Evolutionary conservation across 1,140 invertebrate species (phyloP), one percentile per base, ranked within the genome.

Genomic region (Caerostris darwini): DNA sequence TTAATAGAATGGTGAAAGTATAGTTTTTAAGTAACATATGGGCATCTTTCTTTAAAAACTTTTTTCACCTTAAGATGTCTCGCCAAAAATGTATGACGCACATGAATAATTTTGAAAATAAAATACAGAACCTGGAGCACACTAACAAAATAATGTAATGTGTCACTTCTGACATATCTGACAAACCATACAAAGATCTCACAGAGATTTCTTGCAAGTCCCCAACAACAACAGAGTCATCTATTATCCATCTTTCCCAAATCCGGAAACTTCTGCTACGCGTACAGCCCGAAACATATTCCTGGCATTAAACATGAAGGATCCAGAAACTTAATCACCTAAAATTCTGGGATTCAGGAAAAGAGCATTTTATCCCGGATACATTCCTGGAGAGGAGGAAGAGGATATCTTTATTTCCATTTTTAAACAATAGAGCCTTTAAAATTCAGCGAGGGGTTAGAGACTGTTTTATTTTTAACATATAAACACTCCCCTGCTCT

Each of bases 361-460:
- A 57, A n/a, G 17, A 50, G 54, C 64, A 12, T 67, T 34, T 57
- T 81, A 34, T 81, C 53, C 14, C 3, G 54, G 82, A 85, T 59
- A 85, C 82, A 58, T 19, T n/a, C 17, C 83, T 12, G 14, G 34
- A 71, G 34, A 77, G 71, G 50, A 50, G 5, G 5, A 34, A 34
- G 14, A 12, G 34, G 34, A 90, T 90, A 61, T 59, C 58, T 90
- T 69, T 90, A 90, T 90, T 90, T 91, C 90, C 90, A 81, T 82
- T 91, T 69, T 77, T 64, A 85, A 92, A 92, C 90, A 92, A 92
- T 92, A 81, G 90, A 17, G 17, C 17, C 77, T 81, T 92, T 92
- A 85, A 92, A 92, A 92, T 92, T 92, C 90, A 92, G 69, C 90
- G 82, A 67, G 58, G 81, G 90, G 56, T 92, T 92, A 54, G 3